Evolutionary conservation across 2,888 invertebrate genomes (phyloP).

Genomic region (Drosophila anceps): DNA sequence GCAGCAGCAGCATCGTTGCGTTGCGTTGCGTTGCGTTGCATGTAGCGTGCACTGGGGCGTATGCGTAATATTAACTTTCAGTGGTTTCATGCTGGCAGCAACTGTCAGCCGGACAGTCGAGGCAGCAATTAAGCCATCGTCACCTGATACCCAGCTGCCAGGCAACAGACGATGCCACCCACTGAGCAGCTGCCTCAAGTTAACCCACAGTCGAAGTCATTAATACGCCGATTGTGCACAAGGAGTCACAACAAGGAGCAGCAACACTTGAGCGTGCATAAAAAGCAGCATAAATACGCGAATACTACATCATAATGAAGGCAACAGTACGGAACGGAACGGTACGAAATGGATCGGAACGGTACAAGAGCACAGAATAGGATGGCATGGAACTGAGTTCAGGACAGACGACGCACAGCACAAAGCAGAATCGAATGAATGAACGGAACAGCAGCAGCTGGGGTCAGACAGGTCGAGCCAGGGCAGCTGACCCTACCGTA

Average conservation of each 20-base stretch:
- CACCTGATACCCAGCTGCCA: conserved; percentile 15
- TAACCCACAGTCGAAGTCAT: conserved; percentile 31
- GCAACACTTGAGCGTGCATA: conserved; percentile 56
- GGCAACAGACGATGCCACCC: background rate
- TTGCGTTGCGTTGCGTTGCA: too few species aligned
- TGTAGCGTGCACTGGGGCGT: conserved; percentile 29
- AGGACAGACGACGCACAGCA: background rate
- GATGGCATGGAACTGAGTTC: background rate
- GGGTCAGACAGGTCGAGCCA: background rate
- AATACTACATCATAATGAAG: conserved; percentile 64
- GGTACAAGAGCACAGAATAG: background rate
- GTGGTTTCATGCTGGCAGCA: conserved; percentile 27
- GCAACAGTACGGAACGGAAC: background rate
- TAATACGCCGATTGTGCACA: conserved; percentile 40
- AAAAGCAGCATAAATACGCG: conserved; percentile 66
- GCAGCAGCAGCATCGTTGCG: conserved; percentile 2
- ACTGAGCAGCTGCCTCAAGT: conserved; percentile 4
- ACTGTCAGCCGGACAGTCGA: conserved; percentile 33
- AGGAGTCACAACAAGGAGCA: conserved; percentile 23
- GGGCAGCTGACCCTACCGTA: background rate
- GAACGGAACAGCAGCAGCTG: background rate
- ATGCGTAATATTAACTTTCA: conserved; percentile 43
- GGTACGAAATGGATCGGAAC: background rate
- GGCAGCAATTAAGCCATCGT: conserved; percentile 45
- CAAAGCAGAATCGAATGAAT: conserved; percentile 2